phyloP scores from a whole-genome alignment of 1,140 invertebrate genomes.

The Holcopasites calliopsidis region DNA sequence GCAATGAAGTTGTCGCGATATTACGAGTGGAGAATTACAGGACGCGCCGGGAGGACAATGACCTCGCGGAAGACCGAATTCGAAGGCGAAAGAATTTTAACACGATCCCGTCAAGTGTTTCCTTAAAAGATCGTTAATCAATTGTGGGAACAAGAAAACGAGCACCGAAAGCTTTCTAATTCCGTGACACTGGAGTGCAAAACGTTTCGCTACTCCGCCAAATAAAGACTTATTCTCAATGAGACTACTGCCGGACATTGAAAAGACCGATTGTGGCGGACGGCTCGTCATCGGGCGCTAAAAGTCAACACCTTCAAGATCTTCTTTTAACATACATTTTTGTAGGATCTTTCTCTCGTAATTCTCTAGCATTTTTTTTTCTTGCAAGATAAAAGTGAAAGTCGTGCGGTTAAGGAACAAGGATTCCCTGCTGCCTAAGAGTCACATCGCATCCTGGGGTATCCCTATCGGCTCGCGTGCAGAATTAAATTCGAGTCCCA shows the following conservation, averaged over 20 bases:
- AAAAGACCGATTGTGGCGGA: neutral
- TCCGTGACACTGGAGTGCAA: conserved; percentile 20
- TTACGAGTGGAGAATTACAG: conserved; percentile 18
- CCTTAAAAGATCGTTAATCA: conserved; percentile 41
- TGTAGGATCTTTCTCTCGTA: too few relatives aligned
- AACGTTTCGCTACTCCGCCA: neutral
- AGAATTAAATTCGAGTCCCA: conserved; percentile 44
- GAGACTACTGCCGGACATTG: neutral
- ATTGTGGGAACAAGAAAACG: conserved; percentile 34
- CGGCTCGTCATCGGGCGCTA: neutral
- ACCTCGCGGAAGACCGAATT: conserved; percentile 28
- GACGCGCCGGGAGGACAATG: conserved; percentile 1
- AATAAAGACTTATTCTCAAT: conserved; percentile 18
- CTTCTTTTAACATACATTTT: too few relatives aligned
- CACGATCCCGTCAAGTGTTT: conserved; percentile 38
- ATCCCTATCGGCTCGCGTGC: conserved; percentile 29
- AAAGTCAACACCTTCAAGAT: too few relatives aligned
- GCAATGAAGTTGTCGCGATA: too few relatives aligned
- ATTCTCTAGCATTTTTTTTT: too few relatives aligned
- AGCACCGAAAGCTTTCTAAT: conserved; percentile 27
- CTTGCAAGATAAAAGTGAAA: neutral
- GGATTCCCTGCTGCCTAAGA: too few relatives aligned
- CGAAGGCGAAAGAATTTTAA: conserved; percentile 28
- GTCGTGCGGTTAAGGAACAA: neutral
- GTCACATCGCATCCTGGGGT: neutral